phyloP scores from a whole-genome alignment of 64 coral and sea anemone species.

The Actinia equina region DNA sequence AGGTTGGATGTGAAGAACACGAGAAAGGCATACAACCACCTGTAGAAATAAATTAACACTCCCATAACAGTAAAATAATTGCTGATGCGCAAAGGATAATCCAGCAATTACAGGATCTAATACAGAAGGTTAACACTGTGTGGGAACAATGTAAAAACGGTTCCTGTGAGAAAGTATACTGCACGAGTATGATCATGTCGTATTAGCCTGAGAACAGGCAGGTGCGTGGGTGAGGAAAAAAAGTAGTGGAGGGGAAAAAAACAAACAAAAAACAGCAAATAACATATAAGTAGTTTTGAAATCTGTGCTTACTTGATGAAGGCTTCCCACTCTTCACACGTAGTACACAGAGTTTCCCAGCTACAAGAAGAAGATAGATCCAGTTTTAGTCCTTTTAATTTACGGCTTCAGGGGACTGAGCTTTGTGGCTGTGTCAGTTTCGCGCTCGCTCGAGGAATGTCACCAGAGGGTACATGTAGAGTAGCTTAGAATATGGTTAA shows the following conservation, averaged over 20 bases:
- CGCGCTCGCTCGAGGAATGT: not conserved
- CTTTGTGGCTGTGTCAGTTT: too few species aligned
- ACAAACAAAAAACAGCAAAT: not conserved
- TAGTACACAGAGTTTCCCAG: constrained; percentile 60
- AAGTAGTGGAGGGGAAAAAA: too few species aligned
- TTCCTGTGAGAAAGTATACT: not conserved
- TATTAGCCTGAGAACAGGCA: not conserved
- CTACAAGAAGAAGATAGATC: constrained; percentile 27
- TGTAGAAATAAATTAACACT: not conserved
- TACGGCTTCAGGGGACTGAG: not conserved
- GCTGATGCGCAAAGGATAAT: not conserved
- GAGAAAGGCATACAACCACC: not conserved
- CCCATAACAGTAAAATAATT: not conserved
- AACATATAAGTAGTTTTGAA: not conserved
- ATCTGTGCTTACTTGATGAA: constrained; percentile 39
- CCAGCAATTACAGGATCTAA: not conserved
- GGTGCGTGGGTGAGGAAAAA: not conserved
- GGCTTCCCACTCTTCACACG: constrained; percentile 43
- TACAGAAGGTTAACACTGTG: not conserved
- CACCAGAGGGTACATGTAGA: not conserved
- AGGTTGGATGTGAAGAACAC: too few species aligned
- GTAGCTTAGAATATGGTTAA: not conserved
- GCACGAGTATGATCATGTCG: not conserved
- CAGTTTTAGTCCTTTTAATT: not conserved
- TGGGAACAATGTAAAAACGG: not conserved